Percentiles rank a stretch among this genome's conserved stretches.
These are phyloP conservation scores for Cheiracanthium punctorium DNA, from an alignment of 2,888 invertebrate species.

Conservation along the genomic window DNA sequence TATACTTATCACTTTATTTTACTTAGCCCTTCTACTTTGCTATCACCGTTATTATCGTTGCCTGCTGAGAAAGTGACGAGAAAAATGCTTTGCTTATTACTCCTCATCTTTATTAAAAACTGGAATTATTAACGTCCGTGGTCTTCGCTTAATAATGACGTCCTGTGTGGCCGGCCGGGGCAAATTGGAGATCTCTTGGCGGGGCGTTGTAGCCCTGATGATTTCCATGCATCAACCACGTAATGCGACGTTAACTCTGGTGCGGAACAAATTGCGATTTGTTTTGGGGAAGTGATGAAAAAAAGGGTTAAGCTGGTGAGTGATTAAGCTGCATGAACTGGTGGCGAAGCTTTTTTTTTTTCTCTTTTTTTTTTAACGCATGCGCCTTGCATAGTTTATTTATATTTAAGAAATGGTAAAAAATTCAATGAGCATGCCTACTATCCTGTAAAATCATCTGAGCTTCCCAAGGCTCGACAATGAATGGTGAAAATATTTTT, in stretches of 20 bases:
- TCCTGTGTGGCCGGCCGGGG: neutral
- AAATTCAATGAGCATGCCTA: no score
- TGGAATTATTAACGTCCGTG: conserved; percentile 23
- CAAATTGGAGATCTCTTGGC: conserved; percentile 17
- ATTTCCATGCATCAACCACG: neutral
- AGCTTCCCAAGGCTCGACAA: no score
- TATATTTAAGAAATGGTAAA: no score
- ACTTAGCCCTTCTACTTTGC: neutral
- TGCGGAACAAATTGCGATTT: conserved; percentile 13
- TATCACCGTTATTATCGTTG: conserved; percentile 35
- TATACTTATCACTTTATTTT: neutral
- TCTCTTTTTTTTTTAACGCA: no score
- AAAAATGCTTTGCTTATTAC: conserved; percentile 41
- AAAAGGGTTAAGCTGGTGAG: neutral
- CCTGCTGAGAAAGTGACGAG: conserved; percentile 14
- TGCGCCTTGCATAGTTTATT: no score
- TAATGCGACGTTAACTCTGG: conserved; percentile 13
- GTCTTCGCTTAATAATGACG: conserved; percentile 19
- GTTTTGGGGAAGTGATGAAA: neutral
- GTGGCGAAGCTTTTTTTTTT: no score
- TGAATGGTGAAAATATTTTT: no score
- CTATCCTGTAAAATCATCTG: no score
- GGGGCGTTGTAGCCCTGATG: neutral
- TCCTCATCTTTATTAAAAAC: conserved; percentile 46
- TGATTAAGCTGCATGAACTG: neutral